phyloP scores from a whole-genome alignment of 2,797 vertebrate genomes.

The Coendou prehensilis region DNA sequence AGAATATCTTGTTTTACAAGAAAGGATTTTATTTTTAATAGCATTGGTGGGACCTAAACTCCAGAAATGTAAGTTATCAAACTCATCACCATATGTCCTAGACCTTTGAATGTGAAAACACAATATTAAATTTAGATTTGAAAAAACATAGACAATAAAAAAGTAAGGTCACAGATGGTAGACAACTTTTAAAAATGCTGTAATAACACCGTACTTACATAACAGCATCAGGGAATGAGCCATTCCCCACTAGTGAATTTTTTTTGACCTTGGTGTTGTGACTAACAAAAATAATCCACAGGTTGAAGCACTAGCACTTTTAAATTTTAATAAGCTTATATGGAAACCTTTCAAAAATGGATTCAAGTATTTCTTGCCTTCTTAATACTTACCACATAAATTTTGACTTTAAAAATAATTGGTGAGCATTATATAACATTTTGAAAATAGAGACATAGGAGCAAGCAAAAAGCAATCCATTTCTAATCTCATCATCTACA shows the following conservation, averaged over 20 bases:
- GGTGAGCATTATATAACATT: slow-evolving; percentile 67
- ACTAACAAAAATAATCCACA: slow-evolving; percentile 62
- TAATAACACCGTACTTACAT: slow-evolving; percentile 69
- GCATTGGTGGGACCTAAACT: slow-evolving; percentile 27
- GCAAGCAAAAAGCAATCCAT: neutral
- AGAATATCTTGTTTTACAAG: neutral
- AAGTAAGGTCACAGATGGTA: slow-evolving; percentile 79
- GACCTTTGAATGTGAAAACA: slow-evolving; percentile 64
- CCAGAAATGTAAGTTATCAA: slow-evolving; percentile 35
- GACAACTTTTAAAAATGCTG: slow-evolving; percentile 73
- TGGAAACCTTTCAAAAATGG: slow-evolving; percentile 66
- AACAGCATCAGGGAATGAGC: slow-evolving; percentile 58
- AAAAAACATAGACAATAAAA: slow-evolving; percentile 71
- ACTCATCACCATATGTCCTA: slow-evolving; percentile 32
- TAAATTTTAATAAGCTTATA: slow-evolving; percentile 70
- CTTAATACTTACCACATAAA: slow-evolving; percentile 65
- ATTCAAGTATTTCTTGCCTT: slow-evolving; percentile 19
- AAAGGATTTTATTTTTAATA: slow-evolving; percentile 10
- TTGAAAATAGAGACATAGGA: slow-evolving; percentile 60
- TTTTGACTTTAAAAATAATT: slow-evolving; percentile 68
- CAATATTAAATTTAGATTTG: slow-evolving; percentile 72
- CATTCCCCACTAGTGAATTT: slow-evolving; percentile 60
- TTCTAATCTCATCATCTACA: slow-evolving; percentile 15
- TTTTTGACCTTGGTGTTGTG: too few species aligned
- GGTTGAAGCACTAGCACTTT: slow-evolving; percentile 61